Evolutionary conservation across 2,888 invertebrate species (phyloP).

Genomic region (Quadriops clusia): DNA sequence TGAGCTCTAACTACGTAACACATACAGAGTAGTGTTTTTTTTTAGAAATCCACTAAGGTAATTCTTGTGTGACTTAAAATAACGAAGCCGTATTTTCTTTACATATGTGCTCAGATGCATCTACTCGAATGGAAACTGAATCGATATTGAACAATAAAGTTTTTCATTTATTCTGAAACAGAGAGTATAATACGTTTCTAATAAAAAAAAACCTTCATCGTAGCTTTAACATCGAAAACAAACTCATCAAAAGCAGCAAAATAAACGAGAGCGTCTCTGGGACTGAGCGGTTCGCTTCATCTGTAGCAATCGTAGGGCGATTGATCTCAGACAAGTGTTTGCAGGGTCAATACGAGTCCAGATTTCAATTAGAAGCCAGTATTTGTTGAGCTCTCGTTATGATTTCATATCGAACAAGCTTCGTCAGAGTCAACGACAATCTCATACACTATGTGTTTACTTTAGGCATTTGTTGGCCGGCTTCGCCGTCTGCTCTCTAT

Average conservation of each 20-base stretch:
- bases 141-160: too few relatives aligned
- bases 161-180: too few relatives aligned
- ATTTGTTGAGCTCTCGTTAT: conserved; percentile 38
- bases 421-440: conserved; percentile 16
- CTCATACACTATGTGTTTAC: conserved; percentile 21
- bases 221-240: conserved; percentile 29
- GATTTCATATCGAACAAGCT: conserved; percentile 37
- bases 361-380: conserved; percentile 37
- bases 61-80: too few relatives aligned
- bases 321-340: conserved; percentile 37
- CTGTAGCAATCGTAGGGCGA: conserved; percentile 28
- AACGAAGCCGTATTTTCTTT: too few relatives aligned
- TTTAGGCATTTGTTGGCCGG: conserved; percentile 19
- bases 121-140: too few relatives aligned
- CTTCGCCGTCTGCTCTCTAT: conserved; percentile 1
- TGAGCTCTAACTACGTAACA: too few relatives aligned
- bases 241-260: conserved; percentile 31
- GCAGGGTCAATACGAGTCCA: conserved; percentile 37
- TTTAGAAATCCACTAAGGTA: too few relatives aligned
- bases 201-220: conserved; percentile 26
- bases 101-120: too few relatives aligned
- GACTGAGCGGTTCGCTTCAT: conserved; percentile 24
- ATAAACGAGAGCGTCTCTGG: conserved; percentile 22
- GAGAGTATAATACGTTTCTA: not conserved
- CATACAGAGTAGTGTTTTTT: too few relatives aligned